Evolutionary conservation across 2,797 vertebrate genomes (phyloP), one percentile per base, ranked within the genome.

Genomic region (Acrossocheilus fasciatus): DNA sequence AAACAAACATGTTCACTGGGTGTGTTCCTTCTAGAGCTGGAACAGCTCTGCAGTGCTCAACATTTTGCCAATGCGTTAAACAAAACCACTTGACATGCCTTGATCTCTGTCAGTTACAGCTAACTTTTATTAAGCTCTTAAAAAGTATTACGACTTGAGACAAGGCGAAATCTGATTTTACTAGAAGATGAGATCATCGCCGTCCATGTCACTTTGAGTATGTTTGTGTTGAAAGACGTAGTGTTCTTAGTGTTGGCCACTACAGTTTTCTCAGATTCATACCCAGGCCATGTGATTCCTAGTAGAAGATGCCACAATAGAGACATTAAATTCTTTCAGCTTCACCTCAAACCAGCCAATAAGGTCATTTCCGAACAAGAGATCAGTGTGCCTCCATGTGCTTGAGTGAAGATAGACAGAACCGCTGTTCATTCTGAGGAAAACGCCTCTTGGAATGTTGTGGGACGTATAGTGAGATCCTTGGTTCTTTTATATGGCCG

Each of bases 311-410:
- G 78, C 41, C 77, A 74, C 76, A 83, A 83, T 70, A 73, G 85
- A 86, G 81, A 47, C 45, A 6, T 87, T 52, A 30, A 57, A 34
- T 70, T 88, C 68, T 86, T 74, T 80, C 80, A 68, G 81, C 54
- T 87, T 88, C 68, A 85, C 82, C 86, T 87, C 86, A 73, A 82
- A 80, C 82, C 72, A 20, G 62, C 68, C 57, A 73, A 7, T 10
- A 68, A 83, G 87, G 82, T 89, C 68, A 83, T 80, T 83, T 86
- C 47, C 23, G 54, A 88, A 87, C 88, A 91, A 90, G 87, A 77
- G 76, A 79, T 78, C 78, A 89, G 87, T 91, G 87, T 91, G 78
- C 64, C n/a, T 41, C 70, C 87, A 78, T 84, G 81, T 83, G 77
- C 72, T 69, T 62, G 75, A 85, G 85, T 45, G 43, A 83, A 68